These are phyloP conservation scores for Palloptera scutellata DNA, from an alignment of 2,888 invertebrate genomes.

Conservation along the genomic window DNA sequence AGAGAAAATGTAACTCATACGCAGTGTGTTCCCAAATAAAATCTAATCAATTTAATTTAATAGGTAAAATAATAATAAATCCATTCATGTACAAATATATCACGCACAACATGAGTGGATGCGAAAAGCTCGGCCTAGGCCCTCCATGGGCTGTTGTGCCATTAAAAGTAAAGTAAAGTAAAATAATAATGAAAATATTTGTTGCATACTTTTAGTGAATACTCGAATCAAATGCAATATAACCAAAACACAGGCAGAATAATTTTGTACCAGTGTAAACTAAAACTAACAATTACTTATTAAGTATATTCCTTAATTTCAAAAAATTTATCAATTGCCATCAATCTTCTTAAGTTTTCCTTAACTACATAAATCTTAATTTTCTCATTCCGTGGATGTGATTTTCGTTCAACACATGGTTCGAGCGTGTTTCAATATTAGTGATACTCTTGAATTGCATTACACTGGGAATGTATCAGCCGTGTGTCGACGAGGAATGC, in stretches of 20 bases:
- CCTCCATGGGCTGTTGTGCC: too few species aligned
- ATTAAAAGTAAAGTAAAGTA: too few species aligned
- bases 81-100: too few species aligned
- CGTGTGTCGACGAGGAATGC: slow-evolving; percentile 95
- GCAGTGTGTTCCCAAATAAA: too few species aligned
- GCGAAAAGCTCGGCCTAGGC: too few species aligned
- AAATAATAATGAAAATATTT: too few species aligned
- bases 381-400: slow-evolving; percentile 4
- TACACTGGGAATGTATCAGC: slow-evolving; percentile 99
- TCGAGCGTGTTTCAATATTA: slow-evolving; percentile 97
- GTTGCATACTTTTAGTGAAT: not conserved
- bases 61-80: not conserved
- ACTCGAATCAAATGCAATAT: not conserved
- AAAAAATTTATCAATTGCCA: too few species aligned
- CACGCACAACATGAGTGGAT: too few species aligned
- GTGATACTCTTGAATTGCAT: slow-evolving; percentile 98
- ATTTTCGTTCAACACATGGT: slow-evolving; percentile 77
- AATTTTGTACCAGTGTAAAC: too few species aligned
- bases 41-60: too few species aligned
- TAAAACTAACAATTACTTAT: too few species aligned
- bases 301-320: not conserved
- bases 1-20: too few species aligned
- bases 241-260: not conserved
- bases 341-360: slow-evolving; percentile 30
- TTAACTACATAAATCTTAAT: slow-evolving; percentile 29